Conservation (phyloP, 2,797 vertebrate genomes). For the Danio tinwini region DNA sequence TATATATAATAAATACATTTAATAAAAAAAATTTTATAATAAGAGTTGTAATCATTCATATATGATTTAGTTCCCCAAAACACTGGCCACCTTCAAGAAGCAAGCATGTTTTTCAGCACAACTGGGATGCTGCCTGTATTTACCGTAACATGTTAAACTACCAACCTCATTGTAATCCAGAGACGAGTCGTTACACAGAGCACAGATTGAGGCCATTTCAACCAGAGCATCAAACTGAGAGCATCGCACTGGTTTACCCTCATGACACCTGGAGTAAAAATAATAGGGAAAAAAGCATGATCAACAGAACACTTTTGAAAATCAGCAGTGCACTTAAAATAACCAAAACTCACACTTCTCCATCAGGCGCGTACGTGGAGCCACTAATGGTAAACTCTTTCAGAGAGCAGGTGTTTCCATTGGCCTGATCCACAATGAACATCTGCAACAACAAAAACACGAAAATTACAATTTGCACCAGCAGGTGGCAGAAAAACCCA, state of each 20-base stretch:
- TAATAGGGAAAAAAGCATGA: not conserved
- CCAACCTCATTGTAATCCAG: slow-evolving; percentile 92
- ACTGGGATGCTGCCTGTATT: not conserved
- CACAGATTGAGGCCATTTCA: slow-evolving; percentile 92
- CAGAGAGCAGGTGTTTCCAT: slow-evolving; percentile 87
- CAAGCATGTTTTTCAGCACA: not conserved
- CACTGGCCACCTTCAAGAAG: too few relatives aligned
- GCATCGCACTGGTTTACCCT: slow-evolving; percentile 81
- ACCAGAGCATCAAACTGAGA: slow-evolving; percentile 90
- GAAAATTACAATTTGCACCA: slow-evolving; percentile 19
- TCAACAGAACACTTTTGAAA: not conserved
- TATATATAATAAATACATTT: too few relatives aligned
- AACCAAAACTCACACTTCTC: slow-evolving; percentile 90
- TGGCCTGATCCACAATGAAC: slow-evolving; percentile 89
- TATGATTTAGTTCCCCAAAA: too few relatives aligned
- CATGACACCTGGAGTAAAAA: slow-evolving; percentile 75
- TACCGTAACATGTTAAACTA: slow-evolving; percentile 22
- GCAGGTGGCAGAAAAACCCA: slow-evolving; percentile 44
- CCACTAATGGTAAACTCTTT: slow-evolving; percentile 94
- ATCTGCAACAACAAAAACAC: slow-evolving; percentile 79
- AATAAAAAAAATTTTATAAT: too few relatives aligned
- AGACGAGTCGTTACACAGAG: slow-evolving; percentile 95
- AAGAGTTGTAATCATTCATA: too few relatives aligned
- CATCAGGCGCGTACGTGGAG: slow-evolving; percentile 94
- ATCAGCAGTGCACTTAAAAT: not conserved